Base-by-base conservation (phyloP, 2,797 vertebrate species). In the Neosilurus hyrtlii region DNA sequence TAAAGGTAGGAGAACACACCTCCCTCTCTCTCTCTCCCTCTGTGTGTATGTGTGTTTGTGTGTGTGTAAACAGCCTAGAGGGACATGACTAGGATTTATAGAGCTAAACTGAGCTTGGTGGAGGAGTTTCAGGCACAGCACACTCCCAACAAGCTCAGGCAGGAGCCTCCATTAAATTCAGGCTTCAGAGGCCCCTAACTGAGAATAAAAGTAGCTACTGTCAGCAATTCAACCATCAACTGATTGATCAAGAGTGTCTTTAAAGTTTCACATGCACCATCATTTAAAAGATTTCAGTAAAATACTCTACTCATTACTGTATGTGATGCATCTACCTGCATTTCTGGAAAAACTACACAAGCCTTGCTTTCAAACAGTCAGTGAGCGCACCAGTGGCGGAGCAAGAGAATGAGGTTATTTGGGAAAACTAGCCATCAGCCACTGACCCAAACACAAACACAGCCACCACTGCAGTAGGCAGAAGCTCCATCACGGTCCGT, bases 141-240 rank as follows among this genome's bases (percentile, higher is more conserved):
- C n/a, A 30, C 37, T 81, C 62, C 30, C 30, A 73, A 85, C 86
- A 89, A 81, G 88, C 72, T 74, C 49, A 66, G 73, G 49, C 88
- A 89, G 49, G 80, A 82, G 63, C 62, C 57, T 43, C 43, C 15
- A 16, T 74, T 57, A 79, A 65, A 67, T 84, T 75, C 68, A 18
- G 62, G 49, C 57, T 65, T 78, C 35, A 67, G 76, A 83, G 12
- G 37, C 8, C 54, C 54, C 66, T 78, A 37, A 51, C 15, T 73
- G 16, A 80, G 52, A 82, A 81, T 54, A 80, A 37, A 12, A 18
- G 59, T 12, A 66, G 66, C 52, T 66, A 20, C 66, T 77, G 14
- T 52, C 43, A 73, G n/a, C 4, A 0, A 68, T 26, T 54, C 54
- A 65, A 26, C 67, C 15, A 68, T 74, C 52, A 71, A 52, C 37